Percentiles rank a stretch among this genome's conserved stretches.
These are phyloP conservation scores for Hirtodrosophila duncani DNA, from an alignment of 2,888 invertebrate genomes.

Conservation along the genomic window DNA sequence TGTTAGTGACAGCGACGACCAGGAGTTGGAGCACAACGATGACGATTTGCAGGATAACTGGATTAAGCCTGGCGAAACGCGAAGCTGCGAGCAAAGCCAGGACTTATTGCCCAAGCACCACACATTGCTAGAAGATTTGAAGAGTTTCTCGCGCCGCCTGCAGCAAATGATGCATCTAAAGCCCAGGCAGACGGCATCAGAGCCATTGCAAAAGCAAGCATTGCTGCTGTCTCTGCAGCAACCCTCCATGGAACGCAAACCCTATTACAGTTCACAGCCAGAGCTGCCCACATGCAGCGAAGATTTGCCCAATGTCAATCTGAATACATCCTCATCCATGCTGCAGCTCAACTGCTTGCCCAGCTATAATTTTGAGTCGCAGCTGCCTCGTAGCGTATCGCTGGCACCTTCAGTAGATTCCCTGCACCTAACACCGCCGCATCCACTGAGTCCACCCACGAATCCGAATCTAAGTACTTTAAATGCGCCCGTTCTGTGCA, in stretches of 20 bases:
- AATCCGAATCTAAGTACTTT: slow-evolving; percentile 48
- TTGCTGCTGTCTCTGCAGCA: slow-evolving; percentile 18
- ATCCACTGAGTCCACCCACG: no score
- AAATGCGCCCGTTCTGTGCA: slow-evolving; percentile 64
- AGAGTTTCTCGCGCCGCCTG: slow-evolving; percentile 63
- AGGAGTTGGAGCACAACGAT: slow-evolving; percentile 30
- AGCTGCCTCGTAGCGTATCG: slow-evolving; percentile 36
- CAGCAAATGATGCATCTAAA: slow-evolving; percentile 57
- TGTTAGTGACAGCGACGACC: slow-evolving; percentile 41
- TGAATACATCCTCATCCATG: slow-evolving; percentile 47
- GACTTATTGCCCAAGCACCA: slow-evolving; percentile 54
- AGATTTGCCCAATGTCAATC: slow-evolving; percentile 17
- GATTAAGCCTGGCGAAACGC: slow-evolving; percentile 74
- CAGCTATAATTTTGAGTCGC: slow-evolving; percentile 42
- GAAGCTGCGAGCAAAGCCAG: slow-evolving; percentile 70
- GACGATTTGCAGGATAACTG: slow-evolving; percentile 65
- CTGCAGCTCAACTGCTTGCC: slow-evolving; percentile 47
- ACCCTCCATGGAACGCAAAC: slow-evolving; percentile 47
- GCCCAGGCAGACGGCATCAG: slow-evolving; percentile 12
- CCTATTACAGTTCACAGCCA: slow-evolving; percentile 74
- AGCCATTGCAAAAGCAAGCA: slow-evolving; percentile 12
- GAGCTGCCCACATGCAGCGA: slow-evolving; percentile 54
- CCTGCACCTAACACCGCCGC: not conserved
- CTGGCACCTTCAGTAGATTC: slow-evolving; percentile 21
- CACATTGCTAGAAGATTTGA: slow-evolving; percentile 70